Conservation (phyloP, 2,797 vertebrate genomes). For the Caiman crocodilus region DNA sequence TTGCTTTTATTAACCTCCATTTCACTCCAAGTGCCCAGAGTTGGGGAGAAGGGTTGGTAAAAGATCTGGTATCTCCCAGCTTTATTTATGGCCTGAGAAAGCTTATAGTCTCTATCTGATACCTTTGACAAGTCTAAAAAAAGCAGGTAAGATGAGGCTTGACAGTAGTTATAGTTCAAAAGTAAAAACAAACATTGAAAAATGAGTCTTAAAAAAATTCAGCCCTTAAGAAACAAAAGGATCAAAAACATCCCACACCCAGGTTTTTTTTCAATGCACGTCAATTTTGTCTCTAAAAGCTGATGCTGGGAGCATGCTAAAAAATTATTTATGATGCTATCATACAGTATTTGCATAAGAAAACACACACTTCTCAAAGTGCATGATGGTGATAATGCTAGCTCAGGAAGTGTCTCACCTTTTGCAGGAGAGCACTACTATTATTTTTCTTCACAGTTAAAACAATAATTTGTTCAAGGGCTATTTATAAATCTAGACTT, state of each 20-base stretch:
- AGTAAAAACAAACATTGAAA: not conserved
- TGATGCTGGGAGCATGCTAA: not conserved
- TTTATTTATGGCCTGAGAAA: not conserved
- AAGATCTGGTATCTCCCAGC: not conserved
- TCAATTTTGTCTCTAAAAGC: not conserved
- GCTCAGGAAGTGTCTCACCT: not conserved
- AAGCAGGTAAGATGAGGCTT: not conserved
- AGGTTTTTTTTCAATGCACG: not conserved
- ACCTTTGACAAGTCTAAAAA: not conserved
- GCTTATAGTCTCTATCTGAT: not conserved
- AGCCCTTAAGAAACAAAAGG: not conserved
- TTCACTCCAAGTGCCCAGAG: not conserved
- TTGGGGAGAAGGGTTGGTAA: not conserved
- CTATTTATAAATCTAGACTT: not conserved
- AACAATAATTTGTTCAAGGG: not conserved
- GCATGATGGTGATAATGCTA: not conserved
- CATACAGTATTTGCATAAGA: not conserved
- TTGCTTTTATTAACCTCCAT: not conserved
- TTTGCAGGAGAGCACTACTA: not conserved
- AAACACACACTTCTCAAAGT: not conserved
- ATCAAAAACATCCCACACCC: not conserved
- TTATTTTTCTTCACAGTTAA: not conserved
- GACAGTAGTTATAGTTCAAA: not conserved
- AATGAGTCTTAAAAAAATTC: not conserved
- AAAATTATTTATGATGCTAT: not conserved